Evolutionary conservation across 2,888 invertebrate species (phyloP).

Genomic region (Pogonocherus hispidulus): DNA sequence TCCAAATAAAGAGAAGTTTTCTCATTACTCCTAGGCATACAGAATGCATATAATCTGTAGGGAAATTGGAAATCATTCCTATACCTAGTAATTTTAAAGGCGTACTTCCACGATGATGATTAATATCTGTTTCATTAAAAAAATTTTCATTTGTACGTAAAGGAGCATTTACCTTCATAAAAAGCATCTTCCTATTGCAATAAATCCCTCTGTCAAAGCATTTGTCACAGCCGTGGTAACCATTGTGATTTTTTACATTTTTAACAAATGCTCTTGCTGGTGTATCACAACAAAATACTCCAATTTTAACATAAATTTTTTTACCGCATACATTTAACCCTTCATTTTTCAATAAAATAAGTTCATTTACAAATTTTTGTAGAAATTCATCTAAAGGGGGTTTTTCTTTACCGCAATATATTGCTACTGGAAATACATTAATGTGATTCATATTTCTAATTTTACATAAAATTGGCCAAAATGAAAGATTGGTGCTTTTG

Average conservation of each 20-base stretch:
- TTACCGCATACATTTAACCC: slow-evolving; percentile 4
- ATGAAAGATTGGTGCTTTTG: slow-evolving; percentile 15
- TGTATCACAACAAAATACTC: slow-evolving; percentile 24
- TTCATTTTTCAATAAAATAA: slow-evolving; percentile 4
- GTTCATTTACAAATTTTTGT: slow-evolving; percentile 12
- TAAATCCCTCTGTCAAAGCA: slow-evolving; percentile 13
- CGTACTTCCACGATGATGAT: slow-evolving; percentile 12
- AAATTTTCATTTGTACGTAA: slow-evolving; percentile 27
- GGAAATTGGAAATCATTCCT: slow-evolving; percentile 8
- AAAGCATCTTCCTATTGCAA: slow-evolving; percentile 9
- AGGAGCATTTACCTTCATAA: slow-evolving; percentile 9
- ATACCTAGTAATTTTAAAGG: background rate
- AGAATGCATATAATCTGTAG: slow-evolving; percentile 28
- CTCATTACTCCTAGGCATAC: slow-evolving; percentile 24
- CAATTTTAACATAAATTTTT: slow-evolving; percentile 6
- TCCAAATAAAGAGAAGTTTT: slow-evolving; percentile 29
- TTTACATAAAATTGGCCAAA: slow-evolving; percentile 28
- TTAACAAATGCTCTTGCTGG: slow-evolving; percentile 23
- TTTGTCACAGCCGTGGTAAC: slow-evolving; percentile 17
- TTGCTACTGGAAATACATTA: slow-evolving; percentile 13
- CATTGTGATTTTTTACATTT: slow-evolving; percentile 20
- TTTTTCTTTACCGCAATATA: slow-evolving; percentile 20
- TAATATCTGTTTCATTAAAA: background rate
- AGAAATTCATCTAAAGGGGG: slow-evolving; percentile 18
- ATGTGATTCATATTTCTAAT: slow-evolving; percentile 1